Percentiles rank a stretch among this genome's conserved stretches.
phyloP scores from a whole-genome alignment of 92 coral and sea anemone species.

The Diadumene lineata region DNA sequence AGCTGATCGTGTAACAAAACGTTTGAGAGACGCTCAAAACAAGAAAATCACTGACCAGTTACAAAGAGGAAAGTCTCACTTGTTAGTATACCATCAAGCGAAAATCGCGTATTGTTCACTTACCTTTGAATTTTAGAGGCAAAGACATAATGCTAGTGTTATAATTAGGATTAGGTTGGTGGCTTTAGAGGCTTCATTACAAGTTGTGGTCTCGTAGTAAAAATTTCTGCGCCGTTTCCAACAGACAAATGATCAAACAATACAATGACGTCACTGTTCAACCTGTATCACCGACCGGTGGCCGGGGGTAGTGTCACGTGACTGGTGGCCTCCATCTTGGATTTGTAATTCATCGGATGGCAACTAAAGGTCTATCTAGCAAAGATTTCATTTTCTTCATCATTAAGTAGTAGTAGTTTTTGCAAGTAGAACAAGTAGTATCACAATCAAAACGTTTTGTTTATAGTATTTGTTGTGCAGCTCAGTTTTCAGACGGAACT shows the following conservation, averaged over 20 bases:
- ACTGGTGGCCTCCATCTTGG: background rate
- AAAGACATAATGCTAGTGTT: background rate
- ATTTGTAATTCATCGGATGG: no score
- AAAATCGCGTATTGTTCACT: background rate
- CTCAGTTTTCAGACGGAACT: no score
- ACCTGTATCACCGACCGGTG: conserved; percentile 24
- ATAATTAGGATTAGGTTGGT: background rate
- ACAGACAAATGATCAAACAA: conserved; percentile 18
- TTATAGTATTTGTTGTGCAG: conserved; percentile 6
- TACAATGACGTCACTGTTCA: conserved; percentile 30
- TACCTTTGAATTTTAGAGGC: conserved; percentile 28
- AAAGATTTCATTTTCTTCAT: no score
- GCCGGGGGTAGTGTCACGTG: background rate
- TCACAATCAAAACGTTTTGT: no score
- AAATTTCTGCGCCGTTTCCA: conserved; percentile 9
- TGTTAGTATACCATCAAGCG: background rate
- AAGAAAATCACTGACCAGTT: background rate
- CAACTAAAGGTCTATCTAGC: no score
- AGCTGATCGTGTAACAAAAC: background rate
- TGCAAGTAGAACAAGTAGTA: no score
- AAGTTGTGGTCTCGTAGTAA: background rate
- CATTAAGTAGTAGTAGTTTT: no score
- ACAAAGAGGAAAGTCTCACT: background rate
- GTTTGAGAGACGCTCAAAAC: conserved; percentile 21
- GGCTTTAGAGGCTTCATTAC: background rate